phyloP scores from a whole-genome alignment of 2,797 vertebrate genomes.

The Anguilla megastoma region DNA sequence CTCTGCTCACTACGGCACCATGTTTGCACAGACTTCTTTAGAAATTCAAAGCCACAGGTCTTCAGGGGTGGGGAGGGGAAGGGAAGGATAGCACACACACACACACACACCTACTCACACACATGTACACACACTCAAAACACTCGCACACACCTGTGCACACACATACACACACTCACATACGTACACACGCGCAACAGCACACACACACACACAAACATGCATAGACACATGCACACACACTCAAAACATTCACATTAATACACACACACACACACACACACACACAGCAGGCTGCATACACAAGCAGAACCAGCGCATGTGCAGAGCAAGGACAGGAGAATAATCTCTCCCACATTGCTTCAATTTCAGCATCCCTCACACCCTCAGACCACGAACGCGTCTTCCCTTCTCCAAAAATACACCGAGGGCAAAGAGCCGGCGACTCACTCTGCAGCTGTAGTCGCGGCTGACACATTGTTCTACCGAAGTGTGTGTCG shows the following conservation, averaged over 20 bases:
- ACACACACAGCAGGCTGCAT: neutral
- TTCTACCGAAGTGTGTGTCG: neutral
- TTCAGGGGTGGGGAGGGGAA: neutral
- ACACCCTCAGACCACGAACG: neutral
- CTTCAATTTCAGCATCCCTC: neutral
- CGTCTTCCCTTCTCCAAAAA: neutral
- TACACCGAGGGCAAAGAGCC: neutral
- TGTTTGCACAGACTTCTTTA: conserved; percentile 29
- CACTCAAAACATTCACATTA: no score
- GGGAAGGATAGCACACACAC: neutral
- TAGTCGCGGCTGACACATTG: neutral
- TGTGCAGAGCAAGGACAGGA: neutral
- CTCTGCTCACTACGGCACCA: conserved; percentile 10
- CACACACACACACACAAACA: neutral
- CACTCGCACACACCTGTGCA: neutral
- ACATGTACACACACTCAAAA: neutral
- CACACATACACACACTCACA: neutral
- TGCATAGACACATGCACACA: neutral
- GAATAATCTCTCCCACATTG: neutral
- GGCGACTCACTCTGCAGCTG: neutral
- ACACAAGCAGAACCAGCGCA: neutral
- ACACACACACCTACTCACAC: neutral
- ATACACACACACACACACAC: conserved; percentile 13
- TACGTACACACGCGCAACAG: no score
- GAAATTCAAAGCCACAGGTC: conserved; percentile 25